A percentile compares a stretch with the other conserved stretches of the same genome.
These are phyloP conservation scores for Acanthisitta chloris DNA, from an alignment of 2,113 vertebrate species.

Conservation along the genomic window DNA sequence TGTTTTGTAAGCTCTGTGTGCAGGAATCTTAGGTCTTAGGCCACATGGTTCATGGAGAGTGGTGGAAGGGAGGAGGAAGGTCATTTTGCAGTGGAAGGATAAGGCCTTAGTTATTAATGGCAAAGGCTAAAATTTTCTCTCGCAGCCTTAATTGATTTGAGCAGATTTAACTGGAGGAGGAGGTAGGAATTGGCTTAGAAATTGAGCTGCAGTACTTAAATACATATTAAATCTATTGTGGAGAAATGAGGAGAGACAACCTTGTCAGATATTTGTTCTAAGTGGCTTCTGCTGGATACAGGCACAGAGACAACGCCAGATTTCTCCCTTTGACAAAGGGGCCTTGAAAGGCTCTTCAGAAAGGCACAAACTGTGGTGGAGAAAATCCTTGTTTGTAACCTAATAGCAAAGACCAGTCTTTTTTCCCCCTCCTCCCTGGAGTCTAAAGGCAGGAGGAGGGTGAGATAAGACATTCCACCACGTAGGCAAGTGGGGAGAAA, in stretches of 20 bases:
- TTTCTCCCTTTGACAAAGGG: background rate
- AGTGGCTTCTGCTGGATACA: background rate
- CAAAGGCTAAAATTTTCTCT: conserved; percentile 15
- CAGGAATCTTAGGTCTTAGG: background rate
- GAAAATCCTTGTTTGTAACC: background rate
- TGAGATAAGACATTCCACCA: conserved; percentile 46
- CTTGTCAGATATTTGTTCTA: background rate
- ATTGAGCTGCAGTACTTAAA: background rate
- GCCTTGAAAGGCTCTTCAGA: conserved; percentile 2
- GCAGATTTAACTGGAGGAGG: background rate
- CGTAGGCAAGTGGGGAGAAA: background rate
- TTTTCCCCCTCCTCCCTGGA: background rate
- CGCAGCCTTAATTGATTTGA: conserved; percentile 26
- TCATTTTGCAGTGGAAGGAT: background rate
- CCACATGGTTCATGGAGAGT: background rate
- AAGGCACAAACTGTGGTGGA: background rate
- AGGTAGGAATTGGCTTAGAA: conserved; percentile 22
- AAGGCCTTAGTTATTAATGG: conserved; percentile 2
- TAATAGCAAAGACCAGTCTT: background rate
- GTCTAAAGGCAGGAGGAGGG: background rate
- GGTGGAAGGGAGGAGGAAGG: background rate
- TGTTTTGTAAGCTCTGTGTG: background rate
- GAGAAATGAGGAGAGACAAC: background rate
- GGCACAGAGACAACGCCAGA: background rate
- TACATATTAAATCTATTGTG: background rate